These are phyloP conservation scores for Drosophila greeni DNA, from an alignment of 2,888 invertebrate genomes.

Conservation along the genomic window DNA sequence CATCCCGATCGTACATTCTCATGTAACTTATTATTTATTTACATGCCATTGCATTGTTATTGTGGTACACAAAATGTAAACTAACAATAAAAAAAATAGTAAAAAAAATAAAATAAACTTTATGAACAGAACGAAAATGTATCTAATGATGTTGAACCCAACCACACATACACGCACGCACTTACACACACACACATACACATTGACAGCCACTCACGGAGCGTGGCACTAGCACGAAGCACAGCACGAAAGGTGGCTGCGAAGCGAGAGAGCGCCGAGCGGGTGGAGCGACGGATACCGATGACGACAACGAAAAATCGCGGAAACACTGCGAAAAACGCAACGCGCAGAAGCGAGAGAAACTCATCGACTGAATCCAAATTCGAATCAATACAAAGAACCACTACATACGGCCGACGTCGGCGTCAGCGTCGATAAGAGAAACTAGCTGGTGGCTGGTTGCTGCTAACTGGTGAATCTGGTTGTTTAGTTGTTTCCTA, in stretches of 20 bases:
- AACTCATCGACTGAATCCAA: constrained; percentile 76
- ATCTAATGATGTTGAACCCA: constrained; percentile 38
- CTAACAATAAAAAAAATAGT: constrained; percentile 21
- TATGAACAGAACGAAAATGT: constrained; percentile 33
- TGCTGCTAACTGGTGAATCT: too few relatives aligned
- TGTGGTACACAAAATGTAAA: constrained; percentile 22
- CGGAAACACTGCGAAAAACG: constrained; percentile 73
- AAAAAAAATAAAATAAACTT: constrained; percentile 14
- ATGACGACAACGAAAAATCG: constrained; percentile 71
- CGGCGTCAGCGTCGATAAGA: constrained; percentile 33
- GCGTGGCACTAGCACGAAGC: constrained; percentile 16
- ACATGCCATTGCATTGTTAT: constrained; percentile 1
- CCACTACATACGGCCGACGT: constrained; percentile 26
- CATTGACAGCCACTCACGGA: constrained; percentile 24
- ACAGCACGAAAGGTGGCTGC: constrained; percentile 32
- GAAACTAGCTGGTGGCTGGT: constrained; percentile 22
- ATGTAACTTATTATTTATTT: neutral
- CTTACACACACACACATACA: constrained; percentile 11
- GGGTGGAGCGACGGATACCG: constrained; percentile 31
- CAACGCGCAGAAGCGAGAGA: constrained; percentile 78
- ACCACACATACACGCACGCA: constrained; percentile 20
- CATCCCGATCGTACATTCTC: constrained; percentile 7
- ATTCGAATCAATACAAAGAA: constrained; percentile 71
- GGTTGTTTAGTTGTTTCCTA: constrained; percentile 38
- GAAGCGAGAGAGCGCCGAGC: constrained; percentile 3